Percentiles rank a stretch among this genome's conserved stretches.
Conservation (phyloP, 2,888 invertebrate genomes). For the Proisotoma minuta region DNA sequence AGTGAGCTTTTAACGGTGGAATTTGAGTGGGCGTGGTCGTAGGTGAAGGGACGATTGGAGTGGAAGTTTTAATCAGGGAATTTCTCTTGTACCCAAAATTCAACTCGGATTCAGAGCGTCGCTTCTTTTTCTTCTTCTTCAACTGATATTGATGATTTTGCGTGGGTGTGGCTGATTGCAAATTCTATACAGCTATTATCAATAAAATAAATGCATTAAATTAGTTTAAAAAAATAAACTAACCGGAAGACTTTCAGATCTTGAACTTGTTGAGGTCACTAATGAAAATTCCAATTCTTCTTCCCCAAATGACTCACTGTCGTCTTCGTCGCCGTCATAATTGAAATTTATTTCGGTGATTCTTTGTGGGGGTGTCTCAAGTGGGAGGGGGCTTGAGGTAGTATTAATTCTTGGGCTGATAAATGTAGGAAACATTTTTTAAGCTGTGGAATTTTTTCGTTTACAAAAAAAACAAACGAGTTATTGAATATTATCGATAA, state of each 20-base stretch:
- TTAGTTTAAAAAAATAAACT: too few species aligned
- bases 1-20: conserved; percentile 11
- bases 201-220: too few species aligned
- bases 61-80: background rate
- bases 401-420: too few species aligned
- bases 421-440: too few species aligned
- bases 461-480: too few species aligned
- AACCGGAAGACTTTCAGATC: background rate
- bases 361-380: background rate
- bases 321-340: conserved; percentile 10
- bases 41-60: background rate
- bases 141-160: conserved; percentile 3
- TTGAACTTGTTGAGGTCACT: conserved; percentile 18
- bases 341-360: background rate
- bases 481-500: too few species aligned
- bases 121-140: conserved; percentile 10
- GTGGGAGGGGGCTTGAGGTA: background rate
- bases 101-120: background rate
- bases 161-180: too few species aligned
- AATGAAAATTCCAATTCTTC: background rate
- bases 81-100: conserved; percentile 1
- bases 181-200: too few species aligned
- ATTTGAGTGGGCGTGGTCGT: background rate
- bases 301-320: background rate
- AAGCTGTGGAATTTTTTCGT: too few species aligned